A percentile compares a stretch with the other conserved stretches of the same genome.
phyloP scores from a whole-genome alignment of 2,113 vertebrate genomes.

The Pithys albifrons region DNA sequence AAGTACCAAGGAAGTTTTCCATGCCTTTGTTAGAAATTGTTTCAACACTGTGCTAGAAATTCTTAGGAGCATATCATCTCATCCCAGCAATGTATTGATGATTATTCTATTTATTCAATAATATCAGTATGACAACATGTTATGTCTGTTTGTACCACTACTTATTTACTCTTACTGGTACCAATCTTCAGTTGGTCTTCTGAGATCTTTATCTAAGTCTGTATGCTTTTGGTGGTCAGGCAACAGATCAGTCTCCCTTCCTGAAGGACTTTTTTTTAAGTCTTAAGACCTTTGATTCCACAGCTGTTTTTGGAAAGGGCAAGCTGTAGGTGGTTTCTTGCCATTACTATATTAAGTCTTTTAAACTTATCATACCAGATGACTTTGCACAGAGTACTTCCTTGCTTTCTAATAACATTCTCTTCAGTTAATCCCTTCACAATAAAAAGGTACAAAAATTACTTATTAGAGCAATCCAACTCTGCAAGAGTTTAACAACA shows the following conservation, averaged over 20 bases:
- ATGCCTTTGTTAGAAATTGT: background rate
- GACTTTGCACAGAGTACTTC: background rate
- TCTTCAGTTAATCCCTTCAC: background rate
- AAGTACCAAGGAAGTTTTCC: background rate
- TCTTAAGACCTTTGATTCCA: background rate
- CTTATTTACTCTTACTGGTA: background rate
- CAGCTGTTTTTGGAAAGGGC: background rate
- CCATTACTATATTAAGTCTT: background rate
- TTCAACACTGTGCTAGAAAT: background rate
- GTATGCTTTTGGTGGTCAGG: background rate
- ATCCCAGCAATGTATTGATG: background rate
- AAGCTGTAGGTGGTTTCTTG: conserved; percentile 2
- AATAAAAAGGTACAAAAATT: background rate
- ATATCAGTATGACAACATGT: background rate
- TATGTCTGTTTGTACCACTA: background rate
- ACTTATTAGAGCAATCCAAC: background rate
- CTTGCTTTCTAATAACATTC: background rate
- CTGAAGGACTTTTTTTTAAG: background rate
- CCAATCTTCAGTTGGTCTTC: background rate
- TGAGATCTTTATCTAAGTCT: background rate
- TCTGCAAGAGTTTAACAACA: background rate
- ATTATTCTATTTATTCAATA: background rate
- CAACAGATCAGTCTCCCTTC: background rate
- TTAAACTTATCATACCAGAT: background rate
- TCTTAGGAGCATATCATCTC: background rate